A percentile compares a stretch with the other conserved stretches of the same genome.
phyloP scores from a whole-genome alignment of 2,888 invertebrate genomes.

The Anoplius nigerrimus region DNA sequence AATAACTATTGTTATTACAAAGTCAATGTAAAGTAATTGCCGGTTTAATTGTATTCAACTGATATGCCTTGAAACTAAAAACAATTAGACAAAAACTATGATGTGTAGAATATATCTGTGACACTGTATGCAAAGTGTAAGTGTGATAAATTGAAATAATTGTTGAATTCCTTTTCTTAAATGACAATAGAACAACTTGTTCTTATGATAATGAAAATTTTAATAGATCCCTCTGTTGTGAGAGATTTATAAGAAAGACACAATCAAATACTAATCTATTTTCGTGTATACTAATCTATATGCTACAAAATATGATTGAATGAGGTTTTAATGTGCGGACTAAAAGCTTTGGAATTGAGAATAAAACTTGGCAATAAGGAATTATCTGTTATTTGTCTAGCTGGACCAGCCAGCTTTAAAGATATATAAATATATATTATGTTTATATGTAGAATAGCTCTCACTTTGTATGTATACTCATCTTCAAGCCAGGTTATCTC shows the following conservation, averaged over 20 bases:
- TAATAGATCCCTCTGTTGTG: slow-evolving; percentile 31
- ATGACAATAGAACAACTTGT: slow-evolving; percentile 32
- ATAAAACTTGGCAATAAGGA: slow-evolving; percentile 56
- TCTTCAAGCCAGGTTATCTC: slow-evolving; percentile 51
- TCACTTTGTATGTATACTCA: slow-evolving; percentile 51
- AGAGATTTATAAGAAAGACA: slow-evolving; percentile 36
- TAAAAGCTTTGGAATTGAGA: slow-evolving; percentile 48
- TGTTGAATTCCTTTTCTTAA: slow-evolving; percentile 22
- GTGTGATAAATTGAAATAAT: slow-evolving; percentile 15
- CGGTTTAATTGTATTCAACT: slow-evolving; percentile 50
- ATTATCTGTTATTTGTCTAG: slow-evolving; percentile 47
- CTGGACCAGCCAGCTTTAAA: slow-evolving; percentile 67
- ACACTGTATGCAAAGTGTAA: slow-evolving; percentile 20
- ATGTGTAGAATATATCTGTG: slow-evolving; percentile 23
- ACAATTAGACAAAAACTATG: slow-evolving; percentile 52
- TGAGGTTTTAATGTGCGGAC: slow-evolving; percentile 41
- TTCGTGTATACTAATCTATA: slow-evolving; percentile 47
- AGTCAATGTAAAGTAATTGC: too few species aligned
- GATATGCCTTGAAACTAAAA: slow-evolving; percentile 50
- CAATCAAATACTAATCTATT: slow-evolving; percentile 39
- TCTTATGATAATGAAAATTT: slow-evolving; percentile 19
- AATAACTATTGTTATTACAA: too few species aligned
- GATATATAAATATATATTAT: slow-evolving; percentile 60
- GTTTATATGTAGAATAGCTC: slow-evolving; percentile 54
- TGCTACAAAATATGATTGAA: slow-evolving; percentile 33